phyloP scores from a whole-genome alignment of 2,888 invertebrate species.

The Patella caerulea region DNA sequence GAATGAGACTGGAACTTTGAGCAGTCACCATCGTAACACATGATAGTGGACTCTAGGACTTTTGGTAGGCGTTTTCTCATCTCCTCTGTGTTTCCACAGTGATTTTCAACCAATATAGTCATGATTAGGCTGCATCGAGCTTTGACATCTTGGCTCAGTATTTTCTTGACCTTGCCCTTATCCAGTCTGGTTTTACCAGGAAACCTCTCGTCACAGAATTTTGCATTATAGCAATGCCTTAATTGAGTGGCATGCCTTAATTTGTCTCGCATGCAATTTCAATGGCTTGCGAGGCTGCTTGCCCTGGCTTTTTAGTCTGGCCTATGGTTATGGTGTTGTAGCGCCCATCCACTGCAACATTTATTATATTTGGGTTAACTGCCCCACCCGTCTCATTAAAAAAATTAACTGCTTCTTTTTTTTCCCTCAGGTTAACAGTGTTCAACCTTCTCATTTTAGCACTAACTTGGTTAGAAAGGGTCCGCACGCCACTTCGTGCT shows the following conservation, averaged over 20 bases:
- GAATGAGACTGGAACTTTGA: neutral
- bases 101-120: neutral
- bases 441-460: no score
- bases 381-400: no score
- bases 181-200: neutral
- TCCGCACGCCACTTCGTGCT: no score
- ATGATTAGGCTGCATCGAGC: no score
- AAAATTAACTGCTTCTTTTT: no score
- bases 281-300: neutral
- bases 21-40: neutral
- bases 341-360: no score
- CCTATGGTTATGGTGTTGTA: neutral
- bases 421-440: no score
- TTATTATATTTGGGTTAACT: no score
- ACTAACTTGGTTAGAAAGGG: no score
- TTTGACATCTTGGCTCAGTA: neutral
- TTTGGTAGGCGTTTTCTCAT: neutral
- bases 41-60: neutral
- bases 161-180: neutral
- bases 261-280: neutral
- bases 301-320: neutral
- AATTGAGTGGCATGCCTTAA: slow-evolving; percentile 18
- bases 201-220: neutral
- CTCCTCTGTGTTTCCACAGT: neutral
- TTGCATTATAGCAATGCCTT: neutral